A percentile compares a stretch with the other conserved stretches of the same genome.
Evolutionary conservation across 2,113 vertebrate species (phyloP).

Genomic region (Scomber japonicus): DNA sequence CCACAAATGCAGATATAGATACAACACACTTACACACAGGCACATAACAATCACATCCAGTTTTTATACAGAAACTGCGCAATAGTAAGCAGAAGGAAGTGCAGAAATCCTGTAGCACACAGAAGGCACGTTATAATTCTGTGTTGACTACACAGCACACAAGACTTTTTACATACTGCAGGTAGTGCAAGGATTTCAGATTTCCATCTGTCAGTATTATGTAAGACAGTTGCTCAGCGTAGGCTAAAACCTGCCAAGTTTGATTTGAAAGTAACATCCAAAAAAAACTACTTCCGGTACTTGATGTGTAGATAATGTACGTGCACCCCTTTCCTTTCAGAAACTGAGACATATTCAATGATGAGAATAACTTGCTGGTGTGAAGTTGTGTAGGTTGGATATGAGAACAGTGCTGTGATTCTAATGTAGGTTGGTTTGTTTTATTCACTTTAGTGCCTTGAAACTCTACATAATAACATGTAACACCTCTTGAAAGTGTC

Average conservation of each 20-base stretch:
- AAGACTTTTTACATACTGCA: background rate
- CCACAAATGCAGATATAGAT: conserved; percentile 36
- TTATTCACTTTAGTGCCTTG: conserved; percentile 36
- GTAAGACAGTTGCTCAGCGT: background rate
- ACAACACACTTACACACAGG: background rate
- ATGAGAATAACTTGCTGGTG: conserved; percentile 4
- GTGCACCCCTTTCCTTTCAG: conserved; percentile 3
- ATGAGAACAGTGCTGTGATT: conserved; percentile 35
- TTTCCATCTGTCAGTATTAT: background rate
- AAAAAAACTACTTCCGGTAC: background rate
- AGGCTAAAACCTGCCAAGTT: background rate
- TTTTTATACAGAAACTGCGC: conserved; percentile 5
- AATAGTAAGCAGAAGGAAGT: conserved; percentile 4
- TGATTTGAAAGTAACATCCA: conserved; percentile 3
- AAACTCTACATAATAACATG: background rate
- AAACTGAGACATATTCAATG: background rate
- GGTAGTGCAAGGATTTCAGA: background rate
- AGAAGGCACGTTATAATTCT: background rate
- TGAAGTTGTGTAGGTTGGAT: conserved; percentile 15
- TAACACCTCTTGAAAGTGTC: no score
- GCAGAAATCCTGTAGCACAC: background rate
- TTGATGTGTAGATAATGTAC: background rate
- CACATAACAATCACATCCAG: background rate
- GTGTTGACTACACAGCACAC: background rate
- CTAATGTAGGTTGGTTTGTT: conserved; percentile 1